phyloP scores from a whole-genome alignment of 1,140 invertebrate species.

The Drosophila lowei region DNA sequence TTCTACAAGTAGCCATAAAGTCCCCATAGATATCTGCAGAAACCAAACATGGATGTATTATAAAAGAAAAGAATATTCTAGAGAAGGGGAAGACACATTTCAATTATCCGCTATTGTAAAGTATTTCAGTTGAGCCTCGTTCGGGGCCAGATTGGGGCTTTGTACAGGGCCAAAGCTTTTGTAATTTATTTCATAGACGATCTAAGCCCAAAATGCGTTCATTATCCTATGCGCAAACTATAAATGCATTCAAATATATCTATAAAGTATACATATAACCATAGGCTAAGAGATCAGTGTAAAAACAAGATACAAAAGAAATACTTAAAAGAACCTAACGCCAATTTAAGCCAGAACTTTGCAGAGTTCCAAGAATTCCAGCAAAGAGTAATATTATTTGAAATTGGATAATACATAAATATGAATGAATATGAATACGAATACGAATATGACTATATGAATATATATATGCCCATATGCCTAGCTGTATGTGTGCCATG shows the following conservation, averaged over 20 bases:
- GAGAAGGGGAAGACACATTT: background rate
- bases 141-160: conserved; percentile 3
- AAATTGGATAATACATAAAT: conserved; percentile 16
- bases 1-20: conserved; percentile 18
- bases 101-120: conserved; percentile 63
- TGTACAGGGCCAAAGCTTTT: conserved; percentile 76
- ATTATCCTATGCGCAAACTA: conserved; percentile 41
- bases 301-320: conserved; percentile 54
- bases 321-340: conserved; percentile 77
- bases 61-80: conserved; percentile 27
- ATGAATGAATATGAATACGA: conserved; percentile 8
- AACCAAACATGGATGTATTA: conserved; percentile 37
- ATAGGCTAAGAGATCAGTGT: conserved; percentile 63
- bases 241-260: conserved; percentile 10
- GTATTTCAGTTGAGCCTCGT: conserved; percentile 45
- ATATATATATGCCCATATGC: conserved; percentile 17
- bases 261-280: conserved; percentile 20
- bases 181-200: conserved; percentile 79
- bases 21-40: conserved; percentile 28
- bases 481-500: conserved; percentile 46
- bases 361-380: conserved; percentile 71
- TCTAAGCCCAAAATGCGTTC: conserved; percentile 43
- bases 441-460: conserved; percentile 28
- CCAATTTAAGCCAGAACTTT: conserved; percentile 66
- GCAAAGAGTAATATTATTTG: conserved; percentile 49